Base-by-base conservation (phyloP, 2,113 vertebrate species). In the Cyprinodon variegatus region DNA sequence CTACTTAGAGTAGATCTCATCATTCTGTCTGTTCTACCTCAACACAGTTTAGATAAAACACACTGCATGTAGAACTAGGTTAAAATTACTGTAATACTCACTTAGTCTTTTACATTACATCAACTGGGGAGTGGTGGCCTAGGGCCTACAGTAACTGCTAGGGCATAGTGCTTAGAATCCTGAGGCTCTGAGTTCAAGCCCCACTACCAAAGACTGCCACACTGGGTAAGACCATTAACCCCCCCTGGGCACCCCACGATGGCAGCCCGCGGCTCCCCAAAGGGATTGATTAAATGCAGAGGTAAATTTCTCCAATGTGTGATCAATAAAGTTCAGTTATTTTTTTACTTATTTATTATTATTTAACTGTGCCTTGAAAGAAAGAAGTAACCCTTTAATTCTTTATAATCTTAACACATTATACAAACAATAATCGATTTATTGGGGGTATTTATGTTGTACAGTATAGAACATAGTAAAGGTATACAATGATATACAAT, bases 41-140 rank as follows among this genome's bases (percentile, higher is more conserved):
- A 20, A 8, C 62, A 74, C 74, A 83, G 60, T 76, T 20, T 10
- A 46, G 48, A 48, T 41, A 41, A 69, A 64, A 57, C 3, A n/a
- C 14, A 20, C 17, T n/a, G 50, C 50, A 45, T 43, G 40, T 43
- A 60, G 68, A 20, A 73, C 68, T 75, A 63, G 41, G 17, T 62
- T 84, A 68, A 81, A 41, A 77, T 91, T 87, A 87, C 29, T 66
- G 14, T 64, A 62, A 86, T 87, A 86, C 83, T 84, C 85, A 83
- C 61, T 86, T 61, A 63, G 70, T 65, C 60, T 68, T 73, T 89
- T 85, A 81, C 72, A 78, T 83, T 69, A 79, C 4, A 63, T 84
- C 78, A 29, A 29, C 29, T 29, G 29, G 29, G 29, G 29, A 29
- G 29, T 29, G 29, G 29, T 29, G 29, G 29, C 29, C 29, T 29